phyloP scores from a whole-genome alignment of 64 coral and sea anemone species.

The Actinia equina region DNA sequence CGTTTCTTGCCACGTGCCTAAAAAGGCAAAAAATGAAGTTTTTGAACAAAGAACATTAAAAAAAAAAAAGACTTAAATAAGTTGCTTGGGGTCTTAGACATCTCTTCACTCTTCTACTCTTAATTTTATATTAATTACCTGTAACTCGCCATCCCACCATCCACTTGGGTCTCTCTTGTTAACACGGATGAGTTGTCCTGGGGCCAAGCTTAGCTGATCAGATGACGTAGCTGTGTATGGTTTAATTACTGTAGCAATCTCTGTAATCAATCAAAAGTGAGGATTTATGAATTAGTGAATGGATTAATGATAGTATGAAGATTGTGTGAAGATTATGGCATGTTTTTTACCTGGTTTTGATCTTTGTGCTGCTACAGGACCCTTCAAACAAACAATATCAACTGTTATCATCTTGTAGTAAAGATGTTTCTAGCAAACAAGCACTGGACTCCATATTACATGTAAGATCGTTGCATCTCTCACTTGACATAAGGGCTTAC shows the following conservation, averaged over 20 bases:
- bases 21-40: not conserved
- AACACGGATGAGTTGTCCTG: conserved; percentile 90
- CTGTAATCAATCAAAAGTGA: conserved; percentile 24
- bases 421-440: too few species aligned
- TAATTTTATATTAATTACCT: conserved; percentile 27
- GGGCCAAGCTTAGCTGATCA: conserved; percentile 74
- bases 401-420: not conserved
- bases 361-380: conserved; percentile 65
- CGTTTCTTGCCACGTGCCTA: conserved; percentile 99
- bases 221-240: conserved; percentile 78
- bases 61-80: too few species aligned
- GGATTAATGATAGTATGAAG: too few species aligned
- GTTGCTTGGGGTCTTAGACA: too few species aligned
- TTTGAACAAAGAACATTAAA: too few species aligned
- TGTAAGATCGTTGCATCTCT: too few species aligned
- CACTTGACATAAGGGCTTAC: too few species aligned
- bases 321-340: not conserved
- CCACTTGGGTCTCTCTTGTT: conserved; percentile 81
- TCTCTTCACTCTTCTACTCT: too few species aligned
- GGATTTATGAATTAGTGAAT: not conserved
- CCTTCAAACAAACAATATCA: conserved; percentile 37
- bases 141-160: conserved; percentile 98
- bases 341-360: conserved; percentile 67
- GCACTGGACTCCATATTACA: too few species aligned
- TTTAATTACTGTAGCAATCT: conserved; percentile 90